These are phyloP conservation scores for Listrodromus nycthemerus DNA, from an alignment of 2,888 invertebrate species.

Conservation along the genomic window DNA sequence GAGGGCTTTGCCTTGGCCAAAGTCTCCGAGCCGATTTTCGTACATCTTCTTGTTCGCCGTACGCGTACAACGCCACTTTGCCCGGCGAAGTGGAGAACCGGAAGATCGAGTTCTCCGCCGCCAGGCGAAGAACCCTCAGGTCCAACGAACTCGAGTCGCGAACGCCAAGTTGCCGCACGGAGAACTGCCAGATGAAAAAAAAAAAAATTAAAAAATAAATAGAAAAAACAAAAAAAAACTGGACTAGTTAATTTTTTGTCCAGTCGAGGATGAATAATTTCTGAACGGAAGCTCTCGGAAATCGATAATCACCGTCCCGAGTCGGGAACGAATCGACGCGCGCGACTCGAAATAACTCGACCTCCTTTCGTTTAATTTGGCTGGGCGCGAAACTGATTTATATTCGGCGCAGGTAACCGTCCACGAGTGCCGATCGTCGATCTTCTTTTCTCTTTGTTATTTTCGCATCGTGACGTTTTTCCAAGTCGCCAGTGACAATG, in stretches of 20 bases:
- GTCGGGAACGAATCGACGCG: too few species aligned
- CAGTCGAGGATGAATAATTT: not conserved
- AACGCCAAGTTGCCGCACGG: conserved; percentile 12
- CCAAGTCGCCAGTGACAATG: not conserved
- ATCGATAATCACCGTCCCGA: not conserved
- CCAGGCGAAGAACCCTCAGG: conserved; percentile 64
- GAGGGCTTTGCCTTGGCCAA: not conserved
- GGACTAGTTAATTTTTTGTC: not conserved
- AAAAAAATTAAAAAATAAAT: too few species aligned
- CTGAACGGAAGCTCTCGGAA: not conserved
- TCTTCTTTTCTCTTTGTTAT: conserved; percentile 17
- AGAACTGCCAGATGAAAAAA: not conserved
- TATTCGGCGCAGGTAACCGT: conserved; percentile 39
- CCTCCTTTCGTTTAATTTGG: conserved; percentile 26
- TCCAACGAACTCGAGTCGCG: conserved; percentile 42
- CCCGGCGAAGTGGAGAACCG: conserved; percentile 72
- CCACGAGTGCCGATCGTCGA: conserved; percentile 32
- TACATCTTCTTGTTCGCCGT: conserved; percentile 33
- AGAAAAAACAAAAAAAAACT: not conserved
- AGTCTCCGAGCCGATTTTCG: conserved; percentile 33
- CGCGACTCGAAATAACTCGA: conserved; percentile 22
- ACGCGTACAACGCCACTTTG: conserved; percentile 57
- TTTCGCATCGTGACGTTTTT: not conserved
- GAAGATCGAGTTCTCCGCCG: conserved; percentile 77
- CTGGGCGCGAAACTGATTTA: conserved; percentile 38